Percentiles rank a stretch among this genome's conserved stretches.
Conservation (phyloP, 2,888 invertebrate genomes). For the Nyleta sp. region DNA sequence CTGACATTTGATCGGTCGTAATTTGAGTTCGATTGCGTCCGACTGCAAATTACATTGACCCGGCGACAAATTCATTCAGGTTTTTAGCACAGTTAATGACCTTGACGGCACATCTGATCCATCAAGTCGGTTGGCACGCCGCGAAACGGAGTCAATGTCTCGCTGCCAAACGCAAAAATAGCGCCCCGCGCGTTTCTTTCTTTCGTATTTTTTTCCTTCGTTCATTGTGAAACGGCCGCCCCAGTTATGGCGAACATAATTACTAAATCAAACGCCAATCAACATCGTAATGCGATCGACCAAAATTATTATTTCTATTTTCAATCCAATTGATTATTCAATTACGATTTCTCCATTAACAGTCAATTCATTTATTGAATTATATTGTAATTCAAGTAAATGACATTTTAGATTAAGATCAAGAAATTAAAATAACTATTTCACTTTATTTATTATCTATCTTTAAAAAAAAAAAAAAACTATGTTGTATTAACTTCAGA, state of each 20-base stretch:
- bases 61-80: constrained; percentile 60
- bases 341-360: no score
- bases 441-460: no score
- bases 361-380: no score
- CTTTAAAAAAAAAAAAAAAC: no score
- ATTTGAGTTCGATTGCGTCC: constrained; percentile 33
- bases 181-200: constrained; percentile 67
- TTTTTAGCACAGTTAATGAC: constrained; percentile 66
- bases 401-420: no score
- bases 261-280: constrained; percentile 17
- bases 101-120: constrained; percentile 53
- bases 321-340: not conserved
- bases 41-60: constrained; percentile 62
- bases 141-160: constrained; percentile 71
- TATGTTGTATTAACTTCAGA: no score
- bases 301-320: constrained; percentile 6
- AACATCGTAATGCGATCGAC: not conserved
- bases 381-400: no score
- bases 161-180: constrained; percentile 81
- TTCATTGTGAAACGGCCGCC: constrained; percentile 75
- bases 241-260: constrained; percentile 69
- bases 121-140: constrained; percentile 63
- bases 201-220: constrained; percentile 44
- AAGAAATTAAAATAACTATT: no score
- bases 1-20: constrained; percentile 24